Evolutionary conservation across 2,797 vertebrate species (phyloP), one percentile per base, ranked within the genome.

Genomic region (Diplodus puntazzo): DNA sequence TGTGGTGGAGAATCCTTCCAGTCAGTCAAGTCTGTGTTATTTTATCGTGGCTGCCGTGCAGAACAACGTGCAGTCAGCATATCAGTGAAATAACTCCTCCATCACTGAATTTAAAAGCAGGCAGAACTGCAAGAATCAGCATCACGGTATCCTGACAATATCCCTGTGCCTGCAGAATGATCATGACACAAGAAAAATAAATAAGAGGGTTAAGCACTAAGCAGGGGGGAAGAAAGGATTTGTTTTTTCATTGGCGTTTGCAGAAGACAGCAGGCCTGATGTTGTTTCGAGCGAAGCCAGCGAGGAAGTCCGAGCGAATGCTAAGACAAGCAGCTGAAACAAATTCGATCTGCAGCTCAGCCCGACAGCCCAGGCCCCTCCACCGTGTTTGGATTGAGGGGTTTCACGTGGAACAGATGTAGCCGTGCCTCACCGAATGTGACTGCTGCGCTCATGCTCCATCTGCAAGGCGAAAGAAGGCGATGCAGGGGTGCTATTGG

Each of bases 191-290:
- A 53, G 60, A 53, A 23, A 69, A 64, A 81, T 45, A 76, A 80
- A 80, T 48, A 69, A 7, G n/a, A 45, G 61, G 54, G 46, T 69
- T 67, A 74, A 54, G 62, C 5, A 5, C 58, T 43, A 27, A 75
- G 48, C 34, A 12, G 49, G 74, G n/a, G 64, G 52, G 50, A 73
- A 75, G 60, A 74, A 21, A 52, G n/a, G 52, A 78, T 76, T 69
- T 73, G 45, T 83, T 69, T 59, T 59, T n/a, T 20, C 54, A 45
- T 70, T 46, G 68, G 46, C 82, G 73, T 82, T 81, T 87, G 66
- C 54, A 75, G 70, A 53, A 69, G 77, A 72, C 59, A 49, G 58
- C 65, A 25, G 63, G 46, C 58, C 63, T 23, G 66, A 54, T 66
- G 46, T 60, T 86, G 65, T 80, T 82, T 82, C 25, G 52, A 65